These are phyloP conservation scores for Aspidiotus destructor DNA, from an alignment of 2,888 invertebrate species.

Conservation along the genomic window DNA sequence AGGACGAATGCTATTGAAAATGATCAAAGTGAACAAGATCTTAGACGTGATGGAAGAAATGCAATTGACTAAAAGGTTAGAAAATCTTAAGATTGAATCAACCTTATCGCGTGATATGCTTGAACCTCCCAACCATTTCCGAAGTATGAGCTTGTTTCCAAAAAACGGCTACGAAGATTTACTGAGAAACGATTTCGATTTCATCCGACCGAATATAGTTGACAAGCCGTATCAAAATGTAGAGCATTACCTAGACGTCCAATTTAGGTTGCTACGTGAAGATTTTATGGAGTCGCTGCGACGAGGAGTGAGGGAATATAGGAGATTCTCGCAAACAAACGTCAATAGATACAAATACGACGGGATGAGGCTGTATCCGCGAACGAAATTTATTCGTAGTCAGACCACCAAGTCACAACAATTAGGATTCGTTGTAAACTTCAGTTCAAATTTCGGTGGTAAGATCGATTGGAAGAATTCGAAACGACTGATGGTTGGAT, in stretches of 20 bases:
- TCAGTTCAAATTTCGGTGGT: conserved; percentile 15
- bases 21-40: conserved; percentile 37
- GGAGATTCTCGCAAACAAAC: not conserved
- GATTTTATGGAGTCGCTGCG: conserved; percentile 67
- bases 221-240: conserved; percentile 54
- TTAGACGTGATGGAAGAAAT: conserved; percentile 35
- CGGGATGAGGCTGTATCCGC: conserved; percentile 60
- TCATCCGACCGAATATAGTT: conserved; percentile 51
- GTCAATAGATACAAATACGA: conserved; percentile 43
- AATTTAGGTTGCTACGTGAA: conserved; percentile 66
- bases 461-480: conserved; percentile 45
- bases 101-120: too few species aligned
- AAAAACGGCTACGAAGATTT: conserved; percentile 42
- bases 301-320: conserved; percentile 45
- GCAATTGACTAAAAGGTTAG: too few species aligned
- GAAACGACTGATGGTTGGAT: conserved; percentile 59
- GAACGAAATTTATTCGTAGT: conserved; percentile 16
- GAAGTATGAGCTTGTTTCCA: conserved; percentile 49
- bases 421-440: conserved; percentile 35
- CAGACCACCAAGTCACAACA: conserved; percentile 35
- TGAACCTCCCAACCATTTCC: conserved; percentile 46
- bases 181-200: conserved; percentile 42
- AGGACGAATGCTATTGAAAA: conserved; percentile 38
- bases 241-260: conserved; percentile 67
- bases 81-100: too few species aligned